Percentiles rank a stretch among this genome's conserved stretches.
Conservation (phyloP, 2,113 vertebrate genomes). For the Lepidothrix coronata region DNA sequence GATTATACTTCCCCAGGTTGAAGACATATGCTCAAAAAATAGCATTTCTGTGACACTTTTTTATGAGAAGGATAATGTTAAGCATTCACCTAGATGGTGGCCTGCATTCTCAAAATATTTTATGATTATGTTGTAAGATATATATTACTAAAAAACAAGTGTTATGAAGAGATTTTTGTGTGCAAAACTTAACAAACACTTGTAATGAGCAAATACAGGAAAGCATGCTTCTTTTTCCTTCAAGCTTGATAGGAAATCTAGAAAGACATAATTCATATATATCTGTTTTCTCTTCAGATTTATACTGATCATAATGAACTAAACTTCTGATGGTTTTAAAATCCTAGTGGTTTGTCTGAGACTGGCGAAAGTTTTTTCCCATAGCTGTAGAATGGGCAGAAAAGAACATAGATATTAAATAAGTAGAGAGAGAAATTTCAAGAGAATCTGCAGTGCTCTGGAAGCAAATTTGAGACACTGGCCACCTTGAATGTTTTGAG, state of each 20-base stretch:
- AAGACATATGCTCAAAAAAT: neutral
- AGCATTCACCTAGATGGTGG: neutral
- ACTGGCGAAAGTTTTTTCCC: neutral
- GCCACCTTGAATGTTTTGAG: neutral
- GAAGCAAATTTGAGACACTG: neutral
- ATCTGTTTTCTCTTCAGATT: neutral
- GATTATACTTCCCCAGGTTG: neutral
- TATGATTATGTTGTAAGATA: neutral
- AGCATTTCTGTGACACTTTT: neutral
- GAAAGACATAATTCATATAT: neutral
- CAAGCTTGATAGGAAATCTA: neutral
- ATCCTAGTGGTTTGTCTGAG: neutral
- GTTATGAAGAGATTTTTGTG: neutral
- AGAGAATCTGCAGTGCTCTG: neutral
- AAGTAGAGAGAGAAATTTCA: neutral
- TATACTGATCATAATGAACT: neutral
- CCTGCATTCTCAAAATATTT: neutral
- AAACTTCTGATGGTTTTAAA: neutral
- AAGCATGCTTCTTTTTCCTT: neutral
- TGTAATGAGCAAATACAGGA: neutral
- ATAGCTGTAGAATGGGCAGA: neutral
- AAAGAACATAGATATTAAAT: neutral
- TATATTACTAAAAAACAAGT: neutral
- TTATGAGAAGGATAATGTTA: neutral
- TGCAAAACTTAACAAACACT: neutral